Conservation (phyloP, 92 coral and sea anemone species). For the Palythoa caribaeorum region DNA sequence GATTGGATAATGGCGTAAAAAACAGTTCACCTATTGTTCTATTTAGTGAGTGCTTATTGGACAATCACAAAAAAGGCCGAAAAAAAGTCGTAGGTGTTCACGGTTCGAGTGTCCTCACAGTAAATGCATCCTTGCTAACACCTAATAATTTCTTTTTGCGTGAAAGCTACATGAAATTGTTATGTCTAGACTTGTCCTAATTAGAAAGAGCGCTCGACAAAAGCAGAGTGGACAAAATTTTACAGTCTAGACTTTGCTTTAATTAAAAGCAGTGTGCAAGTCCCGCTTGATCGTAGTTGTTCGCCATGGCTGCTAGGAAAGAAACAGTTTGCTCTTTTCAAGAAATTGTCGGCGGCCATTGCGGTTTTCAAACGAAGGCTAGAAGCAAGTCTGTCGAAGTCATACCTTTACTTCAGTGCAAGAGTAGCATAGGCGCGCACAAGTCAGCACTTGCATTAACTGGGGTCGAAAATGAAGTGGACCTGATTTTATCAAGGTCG, state of each 20-base stretch:
- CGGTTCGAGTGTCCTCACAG: too few species aligned
- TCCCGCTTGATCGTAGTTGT: slow-evolving; percentile 49
- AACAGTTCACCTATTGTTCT: too few species aligned
- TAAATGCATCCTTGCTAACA: slow-evolving; percentile 53
- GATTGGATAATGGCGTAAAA: too few species aligned
- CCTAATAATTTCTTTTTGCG: slow-evolving; percentile 39
- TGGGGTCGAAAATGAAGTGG: slow-evolving; percentile 59
- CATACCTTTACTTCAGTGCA: slow-evolving; percentile 45
- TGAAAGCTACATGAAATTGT: slow-evolving; percentile 40
- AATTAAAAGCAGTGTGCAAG: slow-evolving; percentile 43
- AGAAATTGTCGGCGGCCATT: slow-evolving; percentile 54
- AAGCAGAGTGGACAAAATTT: slow-evolving; percentile 31
- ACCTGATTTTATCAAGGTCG: slow-evolving; percentile 59
- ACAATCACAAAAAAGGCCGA: too few species aligned
- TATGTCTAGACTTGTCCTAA: slow-evolving; percentile 30
- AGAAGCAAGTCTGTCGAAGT: slow-evolving; percentile 47
- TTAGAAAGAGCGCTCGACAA: slow-evolving; percentile 34
- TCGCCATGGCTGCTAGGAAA: slow-evolving; percentile 54
- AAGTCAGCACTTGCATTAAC: slow-evolving; percentile 49
- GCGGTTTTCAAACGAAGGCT: slow-evolving; percentile 62
- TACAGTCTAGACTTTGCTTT: slow-evolving; percentile 19
- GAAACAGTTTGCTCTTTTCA: slow-evolving; percentile 42
- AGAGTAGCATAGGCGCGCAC: slow-evolving; percentile 35
- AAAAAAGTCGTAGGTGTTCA: too few species aligned
- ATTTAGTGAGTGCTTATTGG: too few species aligned